A percentile compares a stretch with the other conserved stretches of the same genome.
phyloP scores from a whole-genome alignment of 2,113 vertebrate genomes.

The Rhabdornis inornatus region DNA sequence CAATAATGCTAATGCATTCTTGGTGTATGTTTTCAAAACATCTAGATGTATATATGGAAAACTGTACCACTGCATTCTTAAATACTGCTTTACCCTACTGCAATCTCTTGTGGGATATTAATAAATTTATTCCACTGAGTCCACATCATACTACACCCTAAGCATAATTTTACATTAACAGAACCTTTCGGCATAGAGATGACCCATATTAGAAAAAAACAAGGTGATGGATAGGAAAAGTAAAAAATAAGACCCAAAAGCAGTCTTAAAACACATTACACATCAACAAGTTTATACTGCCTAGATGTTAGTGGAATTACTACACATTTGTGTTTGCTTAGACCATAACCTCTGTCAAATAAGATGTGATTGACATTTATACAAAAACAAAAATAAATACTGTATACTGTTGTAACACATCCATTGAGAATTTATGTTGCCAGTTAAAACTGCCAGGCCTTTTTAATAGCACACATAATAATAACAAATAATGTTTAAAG shows the following conservation, averaged over 20 bases:
- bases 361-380: background rate
- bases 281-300: background rate
- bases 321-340: background rate
- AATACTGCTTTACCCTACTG: background rate
- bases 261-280: background rate
- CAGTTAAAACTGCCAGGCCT: background rate
- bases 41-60: background rate
- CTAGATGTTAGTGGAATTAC: background rate
- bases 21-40: background rate
- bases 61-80: background rate
- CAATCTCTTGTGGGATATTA: background rate
- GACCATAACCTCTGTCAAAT: background rate
- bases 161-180: background rate
- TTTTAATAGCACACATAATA: background rate
- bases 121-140: background rate
- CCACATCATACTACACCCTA: background rate
- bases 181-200: background rate
- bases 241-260: background rate
- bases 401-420: background rate
- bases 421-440: background rate
- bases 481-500: background rate
- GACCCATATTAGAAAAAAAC: background rate
- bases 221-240: background rate
- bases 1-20: background rate
- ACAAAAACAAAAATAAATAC: background rate